Evolutionary conservation across 2,888 invertebrate species (phyloP).

Genomic region (Aplocera efformata): DNA sequence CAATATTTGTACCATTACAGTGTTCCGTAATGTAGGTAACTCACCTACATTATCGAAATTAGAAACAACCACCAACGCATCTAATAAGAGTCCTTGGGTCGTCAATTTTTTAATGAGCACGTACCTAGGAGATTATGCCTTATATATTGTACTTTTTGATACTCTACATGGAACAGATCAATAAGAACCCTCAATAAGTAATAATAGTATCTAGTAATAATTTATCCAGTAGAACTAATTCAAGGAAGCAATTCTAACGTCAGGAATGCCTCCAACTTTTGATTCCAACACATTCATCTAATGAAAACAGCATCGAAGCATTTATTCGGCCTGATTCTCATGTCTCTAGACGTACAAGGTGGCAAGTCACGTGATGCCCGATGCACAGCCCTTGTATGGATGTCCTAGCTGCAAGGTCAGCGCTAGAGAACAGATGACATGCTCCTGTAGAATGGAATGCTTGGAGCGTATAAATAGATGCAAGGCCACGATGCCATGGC

Average conservation of each 20-base stretch:
- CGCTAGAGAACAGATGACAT: conserved; percentile 48
- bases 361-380: conserved; percentile 19
- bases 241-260: conserved; percentile 4
- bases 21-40: too few species aligned
- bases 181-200: too few species aligned
- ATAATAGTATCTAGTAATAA: too few species aligned
- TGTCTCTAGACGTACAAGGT: conserved; percentile 29
- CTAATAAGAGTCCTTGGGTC: too few species aligned
- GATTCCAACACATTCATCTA: conserved; percentile 1
- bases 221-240: conserved; percentile 2
- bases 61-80: background rate
- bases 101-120: too few species aligned
- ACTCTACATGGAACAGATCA: too few species aligned
- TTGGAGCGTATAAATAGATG: conserved; percentile 53
- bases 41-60: conserved; percentile 12
- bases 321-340: conserved; percentile 27
- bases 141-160: too few species aligned
- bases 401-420: conserved; percentile 43
- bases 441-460: conserved; percentile 38
- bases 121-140: too few species aligned
- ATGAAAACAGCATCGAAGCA: background rate
- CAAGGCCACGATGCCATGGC: conserved; percentile 56
- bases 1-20: conserved; percentile 15
- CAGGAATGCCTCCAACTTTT: background rate
- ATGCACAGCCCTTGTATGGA: conserved; percentile 41